A percentile compares a stretch with the other conserved stretches of the same genome.
phyloP scores from a whole-genome alignment of 2,797 vertebrate genomes.

The Lepus townsendii region DNA sequence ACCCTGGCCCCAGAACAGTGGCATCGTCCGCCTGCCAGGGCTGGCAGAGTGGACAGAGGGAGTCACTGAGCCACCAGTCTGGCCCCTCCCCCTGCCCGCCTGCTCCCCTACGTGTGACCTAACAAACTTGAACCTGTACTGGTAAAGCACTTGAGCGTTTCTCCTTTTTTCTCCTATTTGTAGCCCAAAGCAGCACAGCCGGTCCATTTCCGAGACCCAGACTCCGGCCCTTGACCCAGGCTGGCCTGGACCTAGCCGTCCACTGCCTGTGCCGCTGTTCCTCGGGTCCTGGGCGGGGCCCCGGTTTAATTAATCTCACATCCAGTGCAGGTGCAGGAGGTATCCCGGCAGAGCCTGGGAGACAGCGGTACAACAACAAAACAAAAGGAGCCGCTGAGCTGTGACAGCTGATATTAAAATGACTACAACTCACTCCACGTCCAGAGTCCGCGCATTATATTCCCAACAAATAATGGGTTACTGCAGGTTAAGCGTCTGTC shows the following conservation, averaged over 20 bases:
- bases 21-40: rapidly evolving
- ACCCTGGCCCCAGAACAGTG: background rate
- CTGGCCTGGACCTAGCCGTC: no score
- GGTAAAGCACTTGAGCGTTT: background rate
- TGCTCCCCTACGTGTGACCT: background rate
- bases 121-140: background rate
- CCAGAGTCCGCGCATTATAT: slow-evolving; percentile 83
- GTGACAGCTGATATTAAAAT: slow-evolving; percentile 89
- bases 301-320: slow-evolving; percentile 86
- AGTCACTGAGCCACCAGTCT: background rate
- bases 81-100: no score
- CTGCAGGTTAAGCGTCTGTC: slow-evolving; percentile 90
- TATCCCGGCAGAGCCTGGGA: slow-evolving; percentile 73
- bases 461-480: slow-evolving; percentile 89
- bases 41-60: no score
- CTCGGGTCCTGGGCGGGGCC: slow-evolving; percentile 22
- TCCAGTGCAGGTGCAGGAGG: slow-evolving; percentile 64
- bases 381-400: slow-evolving; percentile 86
- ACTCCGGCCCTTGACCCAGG: no score
- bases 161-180: background rate
- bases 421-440: slow-evolving; percentile 86
- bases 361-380: slow-evolving; percentile 81
- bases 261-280: rapidly evolving
- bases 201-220: background rate
- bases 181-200: background rate